Evolutionary conservation across 2,113 vertebrate genomes (phyloP).

Genomic region (Ammodytes dubius): DNA sequence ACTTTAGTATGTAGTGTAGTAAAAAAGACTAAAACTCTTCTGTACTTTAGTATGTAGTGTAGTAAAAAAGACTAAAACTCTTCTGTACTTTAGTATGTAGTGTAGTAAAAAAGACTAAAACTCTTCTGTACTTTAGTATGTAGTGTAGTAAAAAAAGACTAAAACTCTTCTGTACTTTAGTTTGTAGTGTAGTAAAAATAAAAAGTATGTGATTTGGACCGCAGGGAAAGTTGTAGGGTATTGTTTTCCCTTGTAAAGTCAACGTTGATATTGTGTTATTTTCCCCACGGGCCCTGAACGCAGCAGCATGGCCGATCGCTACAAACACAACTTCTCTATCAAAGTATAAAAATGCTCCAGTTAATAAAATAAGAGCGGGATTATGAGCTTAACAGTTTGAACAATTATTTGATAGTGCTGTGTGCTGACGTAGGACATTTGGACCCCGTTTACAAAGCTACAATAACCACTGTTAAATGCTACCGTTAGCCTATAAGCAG

Average conservation of each 20-base stretch:
- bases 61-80: too few species aligned
- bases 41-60: too few species aligned
- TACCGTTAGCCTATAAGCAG: background rate
- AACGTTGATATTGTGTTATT: background rate
- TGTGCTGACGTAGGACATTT: too few species aligned
- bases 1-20: too few species aligned
- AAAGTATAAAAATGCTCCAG: background rate
- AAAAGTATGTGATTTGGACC: background rate
- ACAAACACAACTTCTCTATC: background rate
- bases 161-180: too few species aligned
- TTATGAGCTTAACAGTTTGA: rapidly evolving
- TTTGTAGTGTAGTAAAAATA: too few species aligned
- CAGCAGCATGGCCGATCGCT: background rate
- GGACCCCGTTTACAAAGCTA: background rate
- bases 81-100: too few species aligned
- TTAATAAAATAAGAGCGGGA: rapidly evolving
- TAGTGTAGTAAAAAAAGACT: too few species aligned
- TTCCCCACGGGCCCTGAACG: background rate
- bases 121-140: too few species aligned
- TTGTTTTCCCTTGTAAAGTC: background rate
- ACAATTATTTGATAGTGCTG: rapidly evolving
- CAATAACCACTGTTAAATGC: too few species aligned
- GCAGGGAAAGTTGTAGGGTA: background rate
- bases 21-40: too few species aligned
- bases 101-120: too few species aligned